Evolutionary conservation across 2,888 invertebrate genomes (phyloP).

Genomic region (Drosophila multiciliata): DNA sequence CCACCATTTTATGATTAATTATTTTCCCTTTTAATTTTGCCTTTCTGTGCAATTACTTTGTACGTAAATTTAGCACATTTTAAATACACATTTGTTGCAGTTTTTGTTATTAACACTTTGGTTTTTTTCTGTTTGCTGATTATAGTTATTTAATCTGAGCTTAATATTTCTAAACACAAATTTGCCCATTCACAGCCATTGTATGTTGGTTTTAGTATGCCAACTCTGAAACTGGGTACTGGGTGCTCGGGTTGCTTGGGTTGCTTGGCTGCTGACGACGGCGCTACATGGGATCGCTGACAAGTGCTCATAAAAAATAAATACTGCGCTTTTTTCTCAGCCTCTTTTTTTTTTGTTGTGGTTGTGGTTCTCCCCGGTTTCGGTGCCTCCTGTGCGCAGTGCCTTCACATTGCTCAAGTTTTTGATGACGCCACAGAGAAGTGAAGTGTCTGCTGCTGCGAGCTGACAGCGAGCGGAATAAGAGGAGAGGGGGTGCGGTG

Average conservation of each 20-base stretch:
- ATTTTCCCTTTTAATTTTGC: neutral
- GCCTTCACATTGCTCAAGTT: slow-evolving; percentile 45
- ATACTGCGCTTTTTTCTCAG: slow-evolving; percentile 59
- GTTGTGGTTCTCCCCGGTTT: slow-evolving; percentile 6
- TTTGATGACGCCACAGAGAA: slow-evolving; percentile 54
- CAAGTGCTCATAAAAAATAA: slow-evolving; percentile 77
- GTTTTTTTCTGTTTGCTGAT: slow-evolving; percentile 1
- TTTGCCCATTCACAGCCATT: slow-evolving; percentile 36
- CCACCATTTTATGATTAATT: neutral
- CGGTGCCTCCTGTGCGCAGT: slow-evolving; percentile 13
- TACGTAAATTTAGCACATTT: neutral
- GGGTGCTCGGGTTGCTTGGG: neutral
- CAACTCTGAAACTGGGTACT: slow-evolving; percentile 18
- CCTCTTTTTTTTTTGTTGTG: slow-evolving; percentile 11
- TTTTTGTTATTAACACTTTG: neutral
- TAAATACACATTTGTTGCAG: slow-evolving; percentile 11
- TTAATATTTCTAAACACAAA: slow-evolving; percentile 19
- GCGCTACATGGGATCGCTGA: slow-evolving; percentile 70
- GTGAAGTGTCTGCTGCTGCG: slow-evolving; percentile 22
- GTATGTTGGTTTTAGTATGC: slow-evolving; percentile 16
- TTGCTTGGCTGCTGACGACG: slow-evolving; percentile 36
- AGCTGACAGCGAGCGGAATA: neutral
- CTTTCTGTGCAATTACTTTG: neutral
- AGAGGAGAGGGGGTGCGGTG: neutral
- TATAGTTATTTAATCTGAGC: slow-evolving; percentile 10